Conservation (phyloP, 2,888 invertebrate species). For the Torymus tubicola region DNA sequence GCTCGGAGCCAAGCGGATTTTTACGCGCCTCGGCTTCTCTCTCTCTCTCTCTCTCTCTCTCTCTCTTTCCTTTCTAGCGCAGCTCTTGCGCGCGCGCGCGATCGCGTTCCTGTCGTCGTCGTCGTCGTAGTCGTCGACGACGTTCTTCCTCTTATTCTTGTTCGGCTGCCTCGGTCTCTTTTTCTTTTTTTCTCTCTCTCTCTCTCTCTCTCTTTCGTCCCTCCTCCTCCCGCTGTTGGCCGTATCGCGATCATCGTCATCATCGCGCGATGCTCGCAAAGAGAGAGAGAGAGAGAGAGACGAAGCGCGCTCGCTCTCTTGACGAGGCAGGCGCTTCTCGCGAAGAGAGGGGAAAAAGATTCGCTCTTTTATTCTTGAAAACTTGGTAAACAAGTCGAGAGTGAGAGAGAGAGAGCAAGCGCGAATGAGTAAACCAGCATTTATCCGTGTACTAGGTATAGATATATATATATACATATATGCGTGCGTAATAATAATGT, state of each 20-base stretch:
- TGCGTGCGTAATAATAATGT: no score
- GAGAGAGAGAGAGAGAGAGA: no score
- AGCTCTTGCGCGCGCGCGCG: conserved; percentile 18
- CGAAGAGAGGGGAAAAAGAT: conserved; percentile 12
- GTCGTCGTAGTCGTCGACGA: not conserved
- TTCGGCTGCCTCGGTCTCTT: not conserved
- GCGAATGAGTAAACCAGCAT: not conserved
- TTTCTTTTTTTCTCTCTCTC: not conserved
- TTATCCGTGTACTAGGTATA: no score
- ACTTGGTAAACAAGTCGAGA: conserved; percentile 47
- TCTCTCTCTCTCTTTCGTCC: not conserved
- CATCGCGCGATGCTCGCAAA: not conserved
- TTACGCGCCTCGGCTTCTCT: conserved; percentile 49
- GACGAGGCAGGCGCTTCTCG: not conserved
- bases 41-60: conserved; percentile 57
- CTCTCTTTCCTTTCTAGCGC: conserved; percentile 50
- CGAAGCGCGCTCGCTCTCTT: no score
- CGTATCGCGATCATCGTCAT: conserved; percentile 4
- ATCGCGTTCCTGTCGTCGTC: conserved; percentile 6
- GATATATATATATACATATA: no score
- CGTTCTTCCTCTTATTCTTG: not conserved
- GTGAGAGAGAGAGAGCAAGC: not conserved
- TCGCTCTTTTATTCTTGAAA: conserved; percentile 29
- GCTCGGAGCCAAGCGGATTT: conserved; percentile 69
- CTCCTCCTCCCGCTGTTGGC: not conserved